Percentiles rank a stretch among this genome's conserved stretches.
Conservation (phyloP, 2,113 vertebrate species). For the Nesogale talazaci region DNA sequence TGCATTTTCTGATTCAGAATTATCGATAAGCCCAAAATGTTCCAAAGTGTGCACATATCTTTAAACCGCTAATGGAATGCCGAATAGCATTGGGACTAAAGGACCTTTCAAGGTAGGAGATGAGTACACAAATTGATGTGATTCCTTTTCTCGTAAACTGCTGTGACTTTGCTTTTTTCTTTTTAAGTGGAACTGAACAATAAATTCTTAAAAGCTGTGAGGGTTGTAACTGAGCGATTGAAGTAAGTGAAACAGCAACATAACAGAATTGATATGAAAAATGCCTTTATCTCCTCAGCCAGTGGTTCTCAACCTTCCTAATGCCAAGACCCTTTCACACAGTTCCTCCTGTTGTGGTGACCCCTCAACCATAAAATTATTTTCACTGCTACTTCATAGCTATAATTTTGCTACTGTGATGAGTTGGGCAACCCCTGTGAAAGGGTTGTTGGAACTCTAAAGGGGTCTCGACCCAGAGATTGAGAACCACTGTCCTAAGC, state of each 20-base stretch:
- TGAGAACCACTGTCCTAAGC: not conserved
- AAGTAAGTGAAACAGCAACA: slow-evolving; percentile 39
- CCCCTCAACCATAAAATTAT: too few relatives aligned
- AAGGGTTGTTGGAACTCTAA: too few relatives aligned
- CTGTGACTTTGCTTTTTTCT: slow-evolving; percentile 22
- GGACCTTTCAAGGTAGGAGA: not conserved
- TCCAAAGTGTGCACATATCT: slow-evolving; percentile 32
- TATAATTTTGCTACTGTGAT: too few relatives aligned
- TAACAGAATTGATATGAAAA: slow-evolving; percentile 49
- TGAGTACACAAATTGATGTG: not conserved
- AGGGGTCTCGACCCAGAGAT: too few relatives aligned
- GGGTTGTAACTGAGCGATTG: not conserved
- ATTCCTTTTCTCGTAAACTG: slow-evolving; percentile 19
- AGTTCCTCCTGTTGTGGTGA: too few relatives aligned
- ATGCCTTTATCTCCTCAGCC: not conserved
- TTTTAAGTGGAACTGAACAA: slow-evolving; percentile 39
- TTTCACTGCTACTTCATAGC: too few relatives aligned
- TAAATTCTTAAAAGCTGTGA: slow-evolving; percentile 34
- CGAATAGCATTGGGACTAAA: not conserved
- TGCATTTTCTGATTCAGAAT: slow-evolving; percentile 44
- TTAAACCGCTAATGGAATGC: not conserved
- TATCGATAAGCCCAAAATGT: not conserved
- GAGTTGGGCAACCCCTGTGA: too few relatives aligned
- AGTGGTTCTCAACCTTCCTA: too few relatives aligned
- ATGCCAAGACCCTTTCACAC: too few relatives aligned